Base-by-base conservation (phyloP, 1,140 invertebrate species). In the Apis laboriosa region DNA sequence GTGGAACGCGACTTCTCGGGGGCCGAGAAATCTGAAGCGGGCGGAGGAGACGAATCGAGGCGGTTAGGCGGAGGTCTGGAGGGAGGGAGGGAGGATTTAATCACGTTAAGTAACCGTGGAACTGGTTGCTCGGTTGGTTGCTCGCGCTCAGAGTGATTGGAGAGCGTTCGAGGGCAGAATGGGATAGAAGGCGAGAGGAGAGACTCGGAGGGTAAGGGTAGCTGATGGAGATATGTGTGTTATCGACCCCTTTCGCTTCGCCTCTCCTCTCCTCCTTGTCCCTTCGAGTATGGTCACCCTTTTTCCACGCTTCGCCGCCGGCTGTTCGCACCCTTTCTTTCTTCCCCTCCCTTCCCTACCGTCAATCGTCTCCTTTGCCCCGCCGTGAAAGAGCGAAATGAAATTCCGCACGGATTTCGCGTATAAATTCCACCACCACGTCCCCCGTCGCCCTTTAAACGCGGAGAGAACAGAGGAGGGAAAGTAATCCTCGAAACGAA, bases 31-130 rank as follows among this genome's bases (percentile, higher is more conserved):
- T 43, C 34, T 60, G 80, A 83, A 56, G 63, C 73, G 60, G 17
- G 49, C 1, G 68, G 19, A 15, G 77, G 77, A 81, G 74, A 88
- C 58, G 77, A 77, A 87, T 80, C 74, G 74, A 73, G 55, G 86
- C 43, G 85, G 66, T 55, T 55, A 24, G n/a, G 34, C 15, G 15
- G 55, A 61, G 58, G 56, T 19, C 3, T 51, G 64, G 68, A 55
- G 71, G 64, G 28, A 73, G 66, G 55, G 71, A 60, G 85, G 77
- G 77, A 83, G 87, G 86, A 88, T 88, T 88, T 86, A 84, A 90
- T 89, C 85, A 84, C 86, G 85, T 89, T 89, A 89, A 89, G 86
- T 86, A 86, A 89, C 86, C 85, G 60, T 43, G 74, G 80, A 88
- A 77, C 86, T 82, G 76, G 49, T 70, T 74, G 83, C 74, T 70